A percentile compares a stretch with the other conserved stretches of the same genome.
Evolutionary conservation across 2,888 invertebrate species (phyloP).

Genomic region (Ennomos fuscantarius): DNA sequence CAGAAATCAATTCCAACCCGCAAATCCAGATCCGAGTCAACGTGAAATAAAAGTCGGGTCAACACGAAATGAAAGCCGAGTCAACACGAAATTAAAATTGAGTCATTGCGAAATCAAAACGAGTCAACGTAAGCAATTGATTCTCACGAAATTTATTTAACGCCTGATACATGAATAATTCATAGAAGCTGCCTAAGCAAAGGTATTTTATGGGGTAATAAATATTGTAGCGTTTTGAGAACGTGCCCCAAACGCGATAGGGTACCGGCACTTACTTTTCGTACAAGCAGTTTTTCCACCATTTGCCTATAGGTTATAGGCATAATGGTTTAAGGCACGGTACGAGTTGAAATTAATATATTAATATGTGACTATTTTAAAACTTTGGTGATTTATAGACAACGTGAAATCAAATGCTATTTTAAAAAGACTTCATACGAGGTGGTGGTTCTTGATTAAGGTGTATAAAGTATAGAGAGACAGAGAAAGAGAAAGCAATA

Average conservation of each 20-base stretch:
- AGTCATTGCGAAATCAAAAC: slow-evolving; percentile 4
- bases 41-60: too few relatives aligned
- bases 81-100: slow-evolving; percentile 1
- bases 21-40: too few relatives aligned
- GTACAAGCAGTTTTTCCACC: slow-evolving; percentile 11
- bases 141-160: slow-evolving; percentile 40
- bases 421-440: too few relatives aligned
- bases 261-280: slow-evolving; percentile 28
- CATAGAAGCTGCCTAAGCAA: slow-evolving; percentile 34
- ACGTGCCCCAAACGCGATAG: slow-evolving; percentile 35
- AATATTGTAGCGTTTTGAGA: slow-evolving; percentile 38
- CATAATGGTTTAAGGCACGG: slow-evolving; percentile 5
- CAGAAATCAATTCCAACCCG: too few relatives aligned
- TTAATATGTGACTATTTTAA: too few relatives aligned
- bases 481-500: too few relatives aligned
- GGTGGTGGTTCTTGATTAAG: too few relatives aligned
- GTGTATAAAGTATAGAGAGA: too few relatives aligned
- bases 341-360: slow-evolving; percentile 2
- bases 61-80: background rate
- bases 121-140: slow-evolving; percentile 31
- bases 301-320: slow-evolving; percentile 12
- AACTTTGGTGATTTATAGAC: too few relatives aligned
- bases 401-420: too few relatives aligned
- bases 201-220: slow-evolving; percentile 40
- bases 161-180: slow-evolving; percentile 36